These are phyloP conservation scores for Proisotoma minuta DNA, from an alignment of 2,888 invertebrate species.

Conservation along the genomic window DNA sequence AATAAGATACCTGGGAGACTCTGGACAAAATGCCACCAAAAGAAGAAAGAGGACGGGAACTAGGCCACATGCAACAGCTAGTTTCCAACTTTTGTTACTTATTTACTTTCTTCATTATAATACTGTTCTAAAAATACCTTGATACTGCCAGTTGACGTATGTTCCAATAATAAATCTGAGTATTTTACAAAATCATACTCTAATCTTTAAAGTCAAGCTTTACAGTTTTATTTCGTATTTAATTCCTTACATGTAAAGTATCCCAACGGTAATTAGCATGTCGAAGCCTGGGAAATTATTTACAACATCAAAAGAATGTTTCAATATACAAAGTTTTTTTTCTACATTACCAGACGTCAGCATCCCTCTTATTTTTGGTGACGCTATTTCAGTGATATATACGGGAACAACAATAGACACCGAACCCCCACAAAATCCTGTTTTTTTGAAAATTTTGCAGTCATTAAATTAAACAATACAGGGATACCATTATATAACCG, in stretches of 20 bases:
- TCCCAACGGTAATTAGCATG: constrained; percentile 60
- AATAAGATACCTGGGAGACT: constrained; percentile 62
- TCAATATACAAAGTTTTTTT: no score
- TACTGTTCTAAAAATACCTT: no score
- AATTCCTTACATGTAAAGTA: constrained; percentile 40
- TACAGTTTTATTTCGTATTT: no score
- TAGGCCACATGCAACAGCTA: constrained; percentile 63
- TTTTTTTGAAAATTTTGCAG: no score
- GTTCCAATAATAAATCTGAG: constrained; percentile 59
- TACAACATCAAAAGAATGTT: no score
- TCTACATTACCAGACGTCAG: constrained; percentile 81
- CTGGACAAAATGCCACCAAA: constrained; percentile 79
- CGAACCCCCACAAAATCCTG: constrained; percentile 72
- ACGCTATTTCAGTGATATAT: constrained; percentile 79
- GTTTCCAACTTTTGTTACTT: no score
- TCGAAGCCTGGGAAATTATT: no score
- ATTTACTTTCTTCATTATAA: no score
- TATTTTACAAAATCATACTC: neutral
- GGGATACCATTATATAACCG: no score
- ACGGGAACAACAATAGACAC: constrained; percentile 81
- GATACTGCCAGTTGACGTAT: constrained; percentile 58
- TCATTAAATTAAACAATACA: no score
- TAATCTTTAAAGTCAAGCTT: no score
- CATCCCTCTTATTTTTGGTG: constrained; percentile 74
- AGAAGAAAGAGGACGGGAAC: constrained; percentile 66